phyloP scores from a whole-genome alignment of 2,797 vertebrate species.

The Propithecus perrieri region DNA sequence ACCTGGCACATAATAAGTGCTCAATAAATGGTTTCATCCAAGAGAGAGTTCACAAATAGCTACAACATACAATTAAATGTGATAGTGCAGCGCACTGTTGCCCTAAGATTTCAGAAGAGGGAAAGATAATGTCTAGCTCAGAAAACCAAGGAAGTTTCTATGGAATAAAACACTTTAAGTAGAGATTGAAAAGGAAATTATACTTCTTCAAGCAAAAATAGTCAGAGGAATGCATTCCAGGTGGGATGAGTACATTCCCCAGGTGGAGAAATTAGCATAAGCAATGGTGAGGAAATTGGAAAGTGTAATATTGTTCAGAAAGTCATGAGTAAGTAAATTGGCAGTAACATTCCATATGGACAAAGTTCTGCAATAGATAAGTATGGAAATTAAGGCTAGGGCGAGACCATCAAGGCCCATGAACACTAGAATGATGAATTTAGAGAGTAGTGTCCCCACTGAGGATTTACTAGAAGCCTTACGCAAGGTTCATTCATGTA shows the following conservation, averaged over 20 bases:
- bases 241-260: neutral
- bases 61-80: neutral
- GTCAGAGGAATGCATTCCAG: constrained; percentile 9
- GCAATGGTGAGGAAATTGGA: neutral
- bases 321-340: neutral
- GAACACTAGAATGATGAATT: neutral
- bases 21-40: neutral
- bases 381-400: neutral
- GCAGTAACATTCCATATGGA: neutral
- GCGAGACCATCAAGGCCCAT: neutral
- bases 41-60: neutral
- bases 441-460: neutral
- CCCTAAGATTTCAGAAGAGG: neutral
- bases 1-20: neutral
- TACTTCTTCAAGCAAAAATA: neutral
- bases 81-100: neutral
- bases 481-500: neutral
- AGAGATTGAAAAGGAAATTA: neutral
- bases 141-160: neutral
- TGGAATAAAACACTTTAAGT: neutral
- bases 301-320: neutral
- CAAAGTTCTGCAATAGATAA: neutral
- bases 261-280: neutral
- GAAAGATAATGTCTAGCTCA: neutral
- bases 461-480: neutral